Base-by-base conservation (phyloP, 2,888 invertebrate genomes). In the Erebia palarica region DNA sequence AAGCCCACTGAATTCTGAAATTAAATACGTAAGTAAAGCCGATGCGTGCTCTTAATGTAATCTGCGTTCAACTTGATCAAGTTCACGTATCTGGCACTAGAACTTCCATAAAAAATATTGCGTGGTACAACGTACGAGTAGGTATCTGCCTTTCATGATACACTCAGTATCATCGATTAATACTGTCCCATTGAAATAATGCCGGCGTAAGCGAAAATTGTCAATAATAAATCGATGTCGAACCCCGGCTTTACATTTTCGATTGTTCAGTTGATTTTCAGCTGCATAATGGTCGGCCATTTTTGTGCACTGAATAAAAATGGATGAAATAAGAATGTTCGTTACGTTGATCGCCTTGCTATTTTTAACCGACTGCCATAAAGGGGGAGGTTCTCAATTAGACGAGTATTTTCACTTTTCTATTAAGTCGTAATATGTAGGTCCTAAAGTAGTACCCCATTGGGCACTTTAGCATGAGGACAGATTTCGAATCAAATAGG, bases 151-250 rank as follows among this genome's bases (percentile, higher is more conserved):
- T 63, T 18, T 63, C 47, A 21, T 47, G 47, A 61, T 63, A 49
- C 63, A 49, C 47, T 27, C 21, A 10, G 44, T 63, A 63, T 63
- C 63, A 63, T 63, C 13, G 63, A 63, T 63, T 63, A 59, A 67
- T 67, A 67, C 67, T 67, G 67, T 57, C 44, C 66, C 66, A 63
- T 57, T 68, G 70, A 79, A 81, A 81, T 84, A 84, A 83, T 83
- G 72, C 81, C 75, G 73, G 77, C 76, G 79, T 77, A 80, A 71
- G 78, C 67, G 78, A 75, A 75, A 77, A 71, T 76, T 81, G 81
- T 81, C 84, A 83, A 81, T 82, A 78, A 79, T 75, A 71, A 74
- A 73, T 74, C 70, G 68, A 70, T 68, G 67, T 70, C 60, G 64
- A 64, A 60, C 14, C 47, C 55, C 27, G 68, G 71, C 64, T 67